These are phyloP conservation scores for Muscina levida DNA, from an alignment of 2,888 invertebrate genomes.

Conservation along the genomic window DNA sequence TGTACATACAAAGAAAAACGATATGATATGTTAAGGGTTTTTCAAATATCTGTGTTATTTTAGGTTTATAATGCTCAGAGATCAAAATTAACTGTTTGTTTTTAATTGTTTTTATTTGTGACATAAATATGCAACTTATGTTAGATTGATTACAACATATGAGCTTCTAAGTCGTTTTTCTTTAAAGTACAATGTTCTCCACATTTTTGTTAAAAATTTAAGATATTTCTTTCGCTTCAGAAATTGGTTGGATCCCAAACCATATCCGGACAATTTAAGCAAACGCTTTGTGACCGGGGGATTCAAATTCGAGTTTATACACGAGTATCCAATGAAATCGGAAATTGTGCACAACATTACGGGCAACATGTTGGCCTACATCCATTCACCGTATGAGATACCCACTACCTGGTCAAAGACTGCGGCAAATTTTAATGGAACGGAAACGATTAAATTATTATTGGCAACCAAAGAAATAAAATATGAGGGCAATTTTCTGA, in stretches of 20 bases:
- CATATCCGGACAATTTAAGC: slow-evolving; percentile 14
- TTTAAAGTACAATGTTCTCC: too few species aligned
- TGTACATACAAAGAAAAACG: too few species aligned
- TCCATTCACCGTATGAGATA: slow-evolving; percentile 52
- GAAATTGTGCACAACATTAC: slow-evolving; percentile 45
- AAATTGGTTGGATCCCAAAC: slow-evolving; percentile 33
- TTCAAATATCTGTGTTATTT: too few species aligned
- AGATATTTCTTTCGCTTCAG: slow-evolving; percentile 1
- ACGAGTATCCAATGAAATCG: slow-evolving; percentile 23
- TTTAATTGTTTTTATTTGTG: too few species aligned
- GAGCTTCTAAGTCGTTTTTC: too few species aligned
- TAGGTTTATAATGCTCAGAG: too few species aligned
- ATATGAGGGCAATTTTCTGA: slow-evolving; percentile 12
- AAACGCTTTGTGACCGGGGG: not conserved
- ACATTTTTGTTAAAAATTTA: too few species aligned
- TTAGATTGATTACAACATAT: too few species aligned
- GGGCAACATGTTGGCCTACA: slow-evolving; percentile 35
- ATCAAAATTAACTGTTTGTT: too few species aligned
- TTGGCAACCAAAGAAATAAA: slow-evolving; percentile 23
- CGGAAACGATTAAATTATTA: not conserved
- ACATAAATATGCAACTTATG: too few species aligned
- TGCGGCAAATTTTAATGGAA: not conserved
- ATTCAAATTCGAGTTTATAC: slow-evolving; percentile 14
- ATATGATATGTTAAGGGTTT: too few species aligned
- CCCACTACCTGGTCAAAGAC: slow-evolving; percentile 52